Percentiles rank a stretch among this genome's conserved stretches.
Conservation (phyloP, 2,888 invertebrate genomes). For the Dryococelus australis region DNA sequence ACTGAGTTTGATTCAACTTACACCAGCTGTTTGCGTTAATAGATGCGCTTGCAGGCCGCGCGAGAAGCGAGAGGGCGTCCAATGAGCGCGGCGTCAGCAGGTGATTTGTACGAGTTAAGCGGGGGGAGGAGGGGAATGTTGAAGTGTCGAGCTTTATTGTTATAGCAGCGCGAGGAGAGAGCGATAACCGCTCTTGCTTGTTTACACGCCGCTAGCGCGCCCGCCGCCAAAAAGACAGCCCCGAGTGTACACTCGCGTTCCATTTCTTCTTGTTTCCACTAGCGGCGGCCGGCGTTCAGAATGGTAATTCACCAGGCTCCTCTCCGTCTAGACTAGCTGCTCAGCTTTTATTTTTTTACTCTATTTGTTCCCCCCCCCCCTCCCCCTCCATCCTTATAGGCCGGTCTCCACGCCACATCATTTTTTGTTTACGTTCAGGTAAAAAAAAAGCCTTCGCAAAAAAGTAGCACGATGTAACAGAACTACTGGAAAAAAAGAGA, state of each 20-base stretch:
- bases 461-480: conserved; percentile 7
- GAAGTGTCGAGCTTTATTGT: not conserved
- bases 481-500: conserved; percentile 6
- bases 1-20: no score
- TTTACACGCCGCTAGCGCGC: not conserved
- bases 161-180: not conserved
- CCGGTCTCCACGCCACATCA: not conserved
- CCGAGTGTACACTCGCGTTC: not conserved
- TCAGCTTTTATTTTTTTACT: not conserved
- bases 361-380: not conserved
- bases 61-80: no score
- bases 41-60: no score
- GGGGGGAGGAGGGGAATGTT: no score
- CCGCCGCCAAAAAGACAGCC: not conserved
- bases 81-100: no score
- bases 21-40: no score
- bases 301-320: not conserved
- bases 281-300: not conserved
- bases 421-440: conserved; percentile 1
- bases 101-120: no score
- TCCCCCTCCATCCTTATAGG: not conserved
- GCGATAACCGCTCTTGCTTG: not conserved
- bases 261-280: conserved; percentile 16
- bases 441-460: not conserved
- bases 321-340: conserved; percentile 8